These are phyloP conservation scores for Exephanes ischioxanthus DNA, from an alignment of 2,888 invertebrate genomes.

Conservation along the genomic window DNA sequence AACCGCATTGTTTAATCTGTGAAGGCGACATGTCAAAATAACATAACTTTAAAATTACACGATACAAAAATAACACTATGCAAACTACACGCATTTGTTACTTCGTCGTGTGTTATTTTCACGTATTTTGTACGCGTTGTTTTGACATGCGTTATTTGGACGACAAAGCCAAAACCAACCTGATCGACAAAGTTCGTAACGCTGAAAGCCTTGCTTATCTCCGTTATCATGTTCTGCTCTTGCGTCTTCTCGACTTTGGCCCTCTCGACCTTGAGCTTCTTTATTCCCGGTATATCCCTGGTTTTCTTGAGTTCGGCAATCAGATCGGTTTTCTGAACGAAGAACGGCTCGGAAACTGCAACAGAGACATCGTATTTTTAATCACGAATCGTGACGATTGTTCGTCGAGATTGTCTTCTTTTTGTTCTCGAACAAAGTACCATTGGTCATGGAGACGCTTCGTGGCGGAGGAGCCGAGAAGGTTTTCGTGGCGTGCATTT, in stretches of 20 bases:
- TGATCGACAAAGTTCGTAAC: constrained; percentile 95
- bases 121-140: too few species aligned
- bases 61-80: too few species aligned
- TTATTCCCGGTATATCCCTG: constrained; percentile 96
- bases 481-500: constrained; percentile 92
- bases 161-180: constrained; percentile 86
- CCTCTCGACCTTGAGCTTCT: constrained; percentile 95
- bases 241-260: constrained; percentile 93
- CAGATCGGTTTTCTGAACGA: constrained; percentile 92
- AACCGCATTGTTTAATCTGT: too few species aligned
- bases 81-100: too few species aligned
- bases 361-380: neutral
- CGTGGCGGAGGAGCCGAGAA: constrained; percentile 92
- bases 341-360: constrained; percentile 88
- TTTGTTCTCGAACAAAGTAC: constrained; percentile 67
- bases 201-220: constrained; percentile 94
- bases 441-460: constrained; percentile 89
- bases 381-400: too few species aligned
- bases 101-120: too few species aligned
- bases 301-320: constrained; percentile 97
- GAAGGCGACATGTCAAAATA: too few species aligned
- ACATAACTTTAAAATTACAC: too few species aligned
- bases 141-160: neutral
- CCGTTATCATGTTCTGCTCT: constrained; percentile 93
- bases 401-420: neutral